A percentile compares a stretch with the other conserved stretches of the same genome.
phyloP scores from a whole-genome alignment of 2,113 vertebrate species.

The Hoplias malabaricus region DNA sequence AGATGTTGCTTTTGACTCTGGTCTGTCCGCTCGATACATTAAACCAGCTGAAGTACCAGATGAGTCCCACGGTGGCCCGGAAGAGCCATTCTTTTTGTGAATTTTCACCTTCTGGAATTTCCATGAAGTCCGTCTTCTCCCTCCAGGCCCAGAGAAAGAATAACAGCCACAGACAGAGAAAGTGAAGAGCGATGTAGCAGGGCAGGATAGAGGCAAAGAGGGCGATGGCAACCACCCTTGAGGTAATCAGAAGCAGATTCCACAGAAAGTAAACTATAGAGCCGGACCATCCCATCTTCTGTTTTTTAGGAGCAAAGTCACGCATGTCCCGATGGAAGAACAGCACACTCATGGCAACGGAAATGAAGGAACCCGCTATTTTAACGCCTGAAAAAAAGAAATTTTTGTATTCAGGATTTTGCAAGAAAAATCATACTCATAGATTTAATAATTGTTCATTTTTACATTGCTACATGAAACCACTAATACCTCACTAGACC shows the following conservation, averaged over 20 bases:
- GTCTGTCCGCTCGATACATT: slow-evolving; percentile 71
- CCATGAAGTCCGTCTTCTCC: slow-evolving; percentile 81
- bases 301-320: slow-evolving; percentile 69
- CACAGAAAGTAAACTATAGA: slow-evolving; percentile 75
- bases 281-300: slow-evolving; percentile 56
- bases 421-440: background rate
- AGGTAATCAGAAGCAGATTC: slow-evolving; percentile 76
- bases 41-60: slow-evolving; percentile 88
- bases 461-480: background rate
- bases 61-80: slow-evolving; percentile 70
- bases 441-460: background rate
- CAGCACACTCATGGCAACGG: slow-evolving; percentile 75
- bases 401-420: no score
- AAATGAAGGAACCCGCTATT: slow-evolving; percentile 62
- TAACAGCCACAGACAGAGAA: slow-evolving; percentile 67
- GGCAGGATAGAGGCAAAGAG: slow-evolving; percentile 84
- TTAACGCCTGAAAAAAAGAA: slow-evolving; percentile 68
- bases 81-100: no score
- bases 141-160: slow-evolving; percentile 76
- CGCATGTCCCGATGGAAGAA: slow-evolving; percentile 80
- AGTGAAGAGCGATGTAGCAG: slow-evolving; percentile 66
- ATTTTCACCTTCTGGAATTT: slow-evolving; percentile 44
- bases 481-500: no score
- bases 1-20: slow-evolving; percentile 65
- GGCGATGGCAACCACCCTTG: slow-evolving; percentile 93